These are phyloP conservation scores for Cherax destructor DNA, from an alignment of 1,140 invertebrate species.

Conservation along the genomic window DNA sequence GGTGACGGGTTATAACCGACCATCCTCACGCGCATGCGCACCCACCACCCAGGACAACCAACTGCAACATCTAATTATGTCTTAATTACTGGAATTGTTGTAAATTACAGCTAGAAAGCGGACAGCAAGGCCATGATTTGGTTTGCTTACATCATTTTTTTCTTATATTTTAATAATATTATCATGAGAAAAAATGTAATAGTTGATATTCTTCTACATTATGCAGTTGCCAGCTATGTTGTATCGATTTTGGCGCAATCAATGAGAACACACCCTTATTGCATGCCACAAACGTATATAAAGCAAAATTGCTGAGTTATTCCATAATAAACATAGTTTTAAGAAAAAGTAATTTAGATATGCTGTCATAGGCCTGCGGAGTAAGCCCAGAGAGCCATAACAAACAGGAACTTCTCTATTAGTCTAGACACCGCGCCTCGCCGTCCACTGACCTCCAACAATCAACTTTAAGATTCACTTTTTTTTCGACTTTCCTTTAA, in stretches of 20 bases:
- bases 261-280: constrained; percentile 37
- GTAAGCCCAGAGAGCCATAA: neutral
- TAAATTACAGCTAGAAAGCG: too few relatives aligned
- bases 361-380: too few relatives aligned
- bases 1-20: constrained; percentile 14
- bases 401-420: neutral
- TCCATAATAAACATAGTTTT: neutral
- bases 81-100: neutral
- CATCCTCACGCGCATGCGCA: neutral
- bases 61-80: neutral
- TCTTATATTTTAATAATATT: too few relatives aligned
- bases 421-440: too few relatives aligned
- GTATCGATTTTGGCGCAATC: constrained; percentile 39
- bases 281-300: constrained; percentile 7
- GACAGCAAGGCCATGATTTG: too few relatives aligned
- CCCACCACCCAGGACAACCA: neutral
- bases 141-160: too few relatives aligned
- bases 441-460: neutral
- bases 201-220: neutral
- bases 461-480: neutral
- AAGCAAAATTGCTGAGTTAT: neutral
- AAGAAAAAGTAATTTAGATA: too few relatives aligned
- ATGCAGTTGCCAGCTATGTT: neutral
- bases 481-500: too few relatives aligned
- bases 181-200: neutral